Base-by-base conservation (phyloP, 2,797 vertebrate genomes). In the Tinamus major region DNA sequence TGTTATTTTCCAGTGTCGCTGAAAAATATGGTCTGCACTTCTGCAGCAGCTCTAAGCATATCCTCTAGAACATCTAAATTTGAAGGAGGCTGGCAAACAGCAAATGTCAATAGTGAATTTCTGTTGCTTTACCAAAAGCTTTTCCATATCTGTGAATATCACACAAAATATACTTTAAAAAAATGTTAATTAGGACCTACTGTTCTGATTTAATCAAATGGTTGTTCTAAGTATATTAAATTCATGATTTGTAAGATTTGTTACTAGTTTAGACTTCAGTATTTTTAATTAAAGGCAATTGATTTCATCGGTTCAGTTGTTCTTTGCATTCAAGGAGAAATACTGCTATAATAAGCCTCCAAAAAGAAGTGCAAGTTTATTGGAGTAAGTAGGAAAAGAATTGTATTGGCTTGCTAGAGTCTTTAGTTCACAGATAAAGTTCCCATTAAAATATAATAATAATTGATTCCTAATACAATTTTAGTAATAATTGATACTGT, bases 271-370 rank as follows among this genome's bases (percentile, higher is more conserved):
- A 72, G 76, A 29, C 37, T 86, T 91, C 76, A 78, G 59, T 51
- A 78, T 17, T 64, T 95, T 89, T 89, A 94, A 94, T 77, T 94
- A 85, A 95, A 94, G 76, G 27, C 51, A 69, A 74, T 31, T 62
- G 61, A 77, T 92, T 92, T 92, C 90, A 84, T 90, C 82, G 58
- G 46, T 78, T 90, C 6, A 11, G 10, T 86, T 78, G 35, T 87
- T 87, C 79, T 89, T 93, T 77, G 46, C 31, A 77, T 95, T 89
- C 62, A 90, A 53, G 84, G 74, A 91, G 67, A 92, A 79, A 83
- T 72, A 85, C 19, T n/a, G 4, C 59, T 68, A 23, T 48, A 44
- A 70, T 69, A 68, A 83, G 39, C 24, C 24, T 77, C 2, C 0
- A 72, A 71, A 88, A 79, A 42, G 8, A 80, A 68, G 76, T 51